A percentile compares a stretch with the other conserved stretches of the same genome.
Conservation (phyloP, 1,140 invertebrate genomes). For the Lucilia sericata region DNA sequence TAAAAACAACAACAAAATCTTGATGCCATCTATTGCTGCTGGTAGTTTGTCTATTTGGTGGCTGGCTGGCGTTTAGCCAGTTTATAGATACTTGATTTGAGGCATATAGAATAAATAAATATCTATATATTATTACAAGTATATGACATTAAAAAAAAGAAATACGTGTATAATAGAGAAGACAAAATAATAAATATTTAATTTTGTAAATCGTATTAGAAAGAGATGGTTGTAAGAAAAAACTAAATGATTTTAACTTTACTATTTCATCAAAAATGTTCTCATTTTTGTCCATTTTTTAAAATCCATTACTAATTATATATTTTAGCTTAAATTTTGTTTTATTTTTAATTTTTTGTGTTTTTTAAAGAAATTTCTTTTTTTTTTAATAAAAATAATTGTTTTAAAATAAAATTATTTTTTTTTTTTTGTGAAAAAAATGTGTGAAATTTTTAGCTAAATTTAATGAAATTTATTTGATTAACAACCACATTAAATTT, state of each 20-base stretch:
- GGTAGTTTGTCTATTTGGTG: too few relatives aligned
- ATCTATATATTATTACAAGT: conserved; percentile 40
- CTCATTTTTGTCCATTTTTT: conserved; percentile 10
- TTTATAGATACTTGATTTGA: conserved; percentile 46
- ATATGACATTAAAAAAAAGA: conserved; percentile 28
- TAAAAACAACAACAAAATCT: conserved; percentile 32
- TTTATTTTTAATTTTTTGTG: conserved; percentile 30
- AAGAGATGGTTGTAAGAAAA: too few relatives aligned
- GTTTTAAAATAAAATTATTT: background rate
- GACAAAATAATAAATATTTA: too few relatives aligned
- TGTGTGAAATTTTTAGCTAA: conserved; percentile 40
- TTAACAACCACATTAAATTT: conserved; percentile 38
- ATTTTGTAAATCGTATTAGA: too few relatives aligned
- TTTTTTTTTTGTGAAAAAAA: background rate
- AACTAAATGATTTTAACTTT: too few relatives aligned
- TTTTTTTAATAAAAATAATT: background rate
- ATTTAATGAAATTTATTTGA: conserved; percentile 49
- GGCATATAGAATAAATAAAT: conserved; percentile 47
- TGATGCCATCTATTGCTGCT: background rate
- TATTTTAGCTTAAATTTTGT: background rate
- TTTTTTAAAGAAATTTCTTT: background rate
- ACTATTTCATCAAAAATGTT: conserved; percentile 1
- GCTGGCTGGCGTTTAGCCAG: conserved; percentile 58
- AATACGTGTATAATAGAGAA: too few relatives aligned
- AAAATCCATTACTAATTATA: conserved; percentile 30